Evolutionary conservation across 2,797 vertebrate species (phyloP).

Genomic region (Dendrocincla tyrannina): DNA sequence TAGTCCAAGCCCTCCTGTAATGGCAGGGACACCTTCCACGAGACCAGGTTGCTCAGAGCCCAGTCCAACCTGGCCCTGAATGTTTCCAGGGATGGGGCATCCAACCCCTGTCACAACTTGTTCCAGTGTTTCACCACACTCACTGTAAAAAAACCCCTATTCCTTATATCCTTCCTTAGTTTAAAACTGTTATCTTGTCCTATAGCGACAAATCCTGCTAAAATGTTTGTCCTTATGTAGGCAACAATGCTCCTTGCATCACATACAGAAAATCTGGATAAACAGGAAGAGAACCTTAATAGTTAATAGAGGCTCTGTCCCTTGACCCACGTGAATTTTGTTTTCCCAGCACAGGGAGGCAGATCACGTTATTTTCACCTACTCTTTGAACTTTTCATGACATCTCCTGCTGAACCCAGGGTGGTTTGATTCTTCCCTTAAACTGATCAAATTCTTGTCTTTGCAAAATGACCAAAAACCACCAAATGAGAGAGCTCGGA

Average conservation of each 20-base stretch:
- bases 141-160: neutral
- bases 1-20: neutral
- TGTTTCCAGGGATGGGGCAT: neutral
- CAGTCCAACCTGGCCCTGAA: neutral
- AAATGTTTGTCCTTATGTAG: neutral
- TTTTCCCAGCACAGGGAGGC: neutral
- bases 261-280: neutral
- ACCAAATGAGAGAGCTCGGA: neutral
- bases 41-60: neutral
- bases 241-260: neutral
- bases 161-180: neutral
- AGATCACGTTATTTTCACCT: neutral
- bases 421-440: neutral
- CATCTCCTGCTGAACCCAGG: neutral
- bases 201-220: neutral
- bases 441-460: neutral
- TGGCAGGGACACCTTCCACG: neutral
- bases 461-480: neutral
- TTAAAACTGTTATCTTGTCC: neutral
- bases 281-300: neutral
- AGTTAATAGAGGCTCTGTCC: neutral
- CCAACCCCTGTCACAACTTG: neutral
- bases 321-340: fast-evolving
- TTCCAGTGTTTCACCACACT: neutral
- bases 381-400: neutral